phyloP scores from a whole-genome alignment of 2,888 invertebrate genomes.

The Ectemnius cavifrons region DNA sequence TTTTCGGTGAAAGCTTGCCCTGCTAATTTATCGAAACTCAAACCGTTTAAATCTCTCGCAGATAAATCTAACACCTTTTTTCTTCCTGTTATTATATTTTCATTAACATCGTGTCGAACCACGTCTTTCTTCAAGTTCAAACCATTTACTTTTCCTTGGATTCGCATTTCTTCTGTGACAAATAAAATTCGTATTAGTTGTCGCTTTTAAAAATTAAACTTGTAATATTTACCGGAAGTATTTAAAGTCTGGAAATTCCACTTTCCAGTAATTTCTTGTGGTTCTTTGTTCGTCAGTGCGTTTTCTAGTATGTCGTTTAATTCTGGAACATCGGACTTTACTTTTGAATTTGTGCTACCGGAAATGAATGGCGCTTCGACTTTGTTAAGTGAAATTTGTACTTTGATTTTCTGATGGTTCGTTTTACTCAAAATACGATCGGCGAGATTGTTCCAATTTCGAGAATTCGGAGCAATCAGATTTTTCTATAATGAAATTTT shows the following conservation, averaged over 20 bases:
- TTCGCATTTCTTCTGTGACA: constrained; percentile 70
- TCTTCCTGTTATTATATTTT: constrained; percentile 77
- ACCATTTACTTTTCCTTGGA: constrained; percentile 78
- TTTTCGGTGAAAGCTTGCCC: constrained; percentile 74
- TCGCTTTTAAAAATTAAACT: too few species aligned
- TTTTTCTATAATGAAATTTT: constrained; percentile 74
- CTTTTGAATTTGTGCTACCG: constrained; percentile 44
- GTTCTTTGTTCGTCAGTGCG: constrained; percentile 79
- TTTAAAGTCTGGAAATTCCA: constrained; percentile 75
- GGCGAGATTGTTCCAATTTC: constrained; percentile 58
- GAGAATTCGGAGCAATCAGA: constrained; percentile 77
- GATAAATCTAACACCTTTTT: constrained; percentile 76
- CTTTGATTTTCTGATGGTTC: constrained; percentile 55
- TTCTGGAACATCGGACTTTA: constrained; percentile 47
- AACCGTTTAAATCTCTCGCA: constrained; percentile 76
- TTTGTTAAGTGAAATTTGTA: constrained; percentile 46
- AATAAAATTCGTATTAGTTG: not conserved
- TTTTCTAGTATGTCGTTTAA: constrained; percentile 78
- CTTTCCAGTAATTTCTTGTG: constrained; percentile 78
- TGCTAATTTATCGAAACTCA: constrained; percentile 79
- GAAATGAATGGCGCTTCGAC: constrained; percentile 50
- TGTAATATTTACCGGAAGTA: constrained; percentile 52
- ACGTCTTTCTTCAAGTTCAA: constrained; percentile 80
- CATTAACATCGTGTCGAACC: constrained; percentile 74
- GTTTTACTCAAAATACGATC: constrained; percentile 65